Percentiles rank a stretch among this genome's conserved stretches.
These are phyloP conservation scores for Hydrocynus forskahlii DNA, from an alignment of 2,797 vertebrate genomes.

Conservation along the genomic window DNA sequence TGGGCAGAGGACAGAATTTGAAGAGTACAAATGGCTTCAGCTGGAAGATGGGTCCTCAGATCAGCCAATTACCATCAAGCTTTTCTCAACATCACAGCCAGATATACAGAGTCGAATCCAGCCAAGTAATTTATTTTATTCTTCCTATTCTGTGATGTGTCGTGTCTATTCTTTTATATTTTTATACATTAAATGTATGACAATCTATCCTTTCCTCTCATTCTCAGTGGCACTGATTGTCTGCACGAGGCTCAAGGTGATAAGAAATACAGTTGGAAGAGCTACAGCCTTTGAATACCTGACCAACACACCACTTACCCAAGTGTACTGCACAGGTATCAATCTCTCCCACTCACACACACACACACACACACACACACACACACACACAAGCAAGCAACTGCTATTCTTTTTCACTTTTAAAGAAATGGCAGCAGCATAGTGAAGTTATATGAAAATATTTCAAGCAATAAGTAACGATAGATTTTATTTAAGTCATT, in stretches of 20 bases:
- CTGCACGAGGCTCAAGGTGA: slow-evolving; percentile 68
- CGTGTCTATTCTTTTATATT: background rate
- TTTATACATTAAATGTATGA: background rate
- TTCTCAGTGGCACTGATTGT: slow-evolving; percentile 72
- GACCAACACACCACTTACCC: slow-evolving; percentile 71
- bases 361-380: background rate
- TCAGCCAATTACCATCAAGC: slow-evolving; percentile 74
- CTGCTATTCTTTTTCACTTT: background rate
- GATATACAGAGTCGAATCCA: slow-evolving; percentile 70
- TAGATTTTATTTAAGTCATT: no score
- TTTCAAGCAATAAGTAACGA: no score
- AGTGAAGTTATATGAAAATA: no score
- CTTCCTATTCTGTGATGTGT: background rate
- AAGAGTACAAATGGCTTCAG: slow-evolving; percentile 77
- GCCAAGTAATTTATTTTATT: slow-evolving; percentile 60
- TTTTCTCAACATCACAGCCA: slow-evolving; percentile 80
- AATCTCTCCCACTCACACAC: background rate
- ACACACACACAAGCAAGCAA: background rate
- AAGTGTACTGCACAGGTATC: slow-evolving; percentile 65
- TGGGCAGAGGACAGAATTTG: slow-evolving; percentile 65
- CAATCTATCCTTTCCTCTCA: slow-evolving; percentile 4
- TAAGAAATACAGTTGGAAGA: slow-evolving; percentile 53
- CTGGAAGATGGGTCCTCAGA: slow-evolving; percentile 72
- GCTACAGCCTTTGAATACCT: slow-evolving; percentile 62
- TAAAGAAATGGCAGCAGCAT: background rate